A percentile compares a stretch with the other conserved stretches of the same genome.
Evolutionary conservation across 2,888 invertebrate species (phyloP).

Genomic region (Imbricaverruca yamaguchii): DNA sequence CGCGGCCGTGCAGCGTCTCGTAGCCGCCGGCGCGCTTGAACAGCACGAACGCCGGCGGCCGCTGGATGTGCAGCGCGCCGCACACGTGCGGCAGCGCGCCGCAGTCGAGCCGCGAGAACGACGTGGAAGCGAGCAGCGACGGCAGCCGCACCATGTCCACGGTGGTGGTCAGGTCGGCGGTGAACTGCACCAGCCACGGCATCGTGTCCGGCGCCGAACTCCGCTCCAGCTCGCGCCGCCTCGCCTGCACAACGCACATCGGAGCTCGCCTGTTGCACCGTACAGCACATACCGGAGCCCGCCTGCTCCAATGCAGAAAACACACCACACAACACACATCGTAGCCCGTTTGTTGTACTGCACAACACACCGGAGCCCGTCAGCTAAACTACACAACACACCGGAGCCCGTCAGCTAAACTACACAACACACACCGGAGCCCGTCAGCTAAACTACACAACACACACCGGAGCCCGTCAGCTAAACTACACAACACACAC

Average conservation of each 20-base stretch:
- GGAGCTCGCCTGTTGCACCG: no score
- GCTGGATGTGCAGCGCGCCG: slow-evolving; percentile 48
- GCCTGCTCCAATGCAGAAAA: no score
- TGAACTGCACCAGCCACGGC: background rate
- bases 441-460: no score
- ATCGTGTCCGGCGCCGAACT: background rate
- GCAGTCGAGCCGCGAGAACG: slow-evolving; percentile 56
- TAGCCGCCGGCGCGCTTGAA: slow-evolving; percentile 66
- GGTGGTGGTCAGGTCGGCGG: background rate
- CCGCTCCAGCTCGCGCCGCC: background rate
- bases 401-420: no score
- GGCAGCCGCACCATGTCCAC: slow-evolving; percentile 56
- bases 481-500: no score
- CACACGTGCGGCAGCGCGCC: slow-evolving; percentile 52
- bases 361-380: no score
- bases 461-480: no score
- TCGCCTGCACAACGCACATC: background rate
- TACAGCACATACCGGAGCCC: no score
- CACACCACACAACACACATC: no score
- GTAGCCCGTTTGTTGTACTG: no score
- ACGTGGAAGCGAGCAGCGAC: slow-evolving; percentile 49
- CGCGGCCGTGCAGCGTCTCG: slow-evolving; percentile 49
- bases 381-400: no score
- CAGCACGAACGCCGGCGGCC: slow-evolving; percentile 60
- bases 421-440: no score